A percentile compares a stretch with the other conserved stretches of the same genome.
phyloP scores from a whole-genome alignment of 2,113 vertebrate species.

The Lasiurus cinereus region DNA sequence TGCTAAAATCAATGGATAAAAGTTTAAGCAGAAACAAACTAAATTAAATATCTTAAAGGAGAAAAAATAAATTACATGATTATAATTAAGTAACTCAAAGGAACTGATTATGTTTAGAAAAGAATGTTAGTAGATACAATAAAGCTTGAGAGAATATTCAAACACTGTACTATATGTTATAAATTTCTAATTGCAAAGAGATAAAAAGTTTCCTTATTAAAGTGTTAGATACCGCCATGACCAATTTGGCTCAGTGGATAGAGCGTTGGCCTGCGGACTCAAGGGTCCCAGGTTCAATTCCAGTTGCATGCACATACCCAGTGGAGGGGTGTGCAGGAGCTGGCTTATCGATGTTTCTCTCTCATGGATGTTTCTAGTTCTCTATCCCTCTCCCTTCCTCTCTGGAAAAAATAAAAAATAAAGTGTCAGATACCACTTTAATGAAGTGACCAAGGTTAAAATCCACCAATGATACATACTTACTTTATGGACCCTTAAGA shows the following conservation, averaged over 20 bases:
- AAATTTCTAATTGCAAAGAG: slow-evolving; percentile 22
- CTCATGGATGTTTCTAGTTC: too few relatives aligned
- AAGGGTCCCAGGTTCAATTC: too few relatives aligned
- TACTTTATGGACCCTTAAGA: not conserved
- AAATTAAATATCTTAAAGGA: not conserved
- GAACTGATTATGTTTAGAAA: not conserved
- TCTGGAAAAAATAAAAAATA: not conserved
- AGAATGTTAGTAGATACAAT: not conserved
- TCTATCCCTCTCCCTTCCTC: too few relatives aligned
- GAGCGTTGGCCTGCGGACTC: too few relatives aligned
- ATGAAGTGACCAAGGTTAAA: not conserved
- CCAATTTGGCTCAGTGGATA: too few relatives aligned
- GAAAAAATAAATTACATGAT: not conserved
- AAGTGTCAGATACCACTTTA: not conserved
- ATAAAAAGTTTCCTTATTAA: not conserved
- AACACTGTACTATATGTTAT: not conserved
- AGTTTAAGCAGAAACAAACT: not conserved
- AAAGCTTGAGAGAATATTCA: slow-evolving; percentile 9
- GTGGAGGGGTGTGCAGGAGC: too few relatives aligned
- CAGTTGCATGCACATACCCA: too few relatives aligned
- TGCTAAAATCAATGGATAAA: not conserved
- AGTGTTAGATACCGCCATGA: not conserved
- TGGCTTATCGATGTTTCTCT: too few relatives aligned
- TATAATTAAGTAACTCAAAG: not conserved
- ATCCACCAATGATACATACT: not conserved